Base-by-base conservation (phyloP, 2,888 invertebrate species). In the Notocelia uddmanniana region DNA sequence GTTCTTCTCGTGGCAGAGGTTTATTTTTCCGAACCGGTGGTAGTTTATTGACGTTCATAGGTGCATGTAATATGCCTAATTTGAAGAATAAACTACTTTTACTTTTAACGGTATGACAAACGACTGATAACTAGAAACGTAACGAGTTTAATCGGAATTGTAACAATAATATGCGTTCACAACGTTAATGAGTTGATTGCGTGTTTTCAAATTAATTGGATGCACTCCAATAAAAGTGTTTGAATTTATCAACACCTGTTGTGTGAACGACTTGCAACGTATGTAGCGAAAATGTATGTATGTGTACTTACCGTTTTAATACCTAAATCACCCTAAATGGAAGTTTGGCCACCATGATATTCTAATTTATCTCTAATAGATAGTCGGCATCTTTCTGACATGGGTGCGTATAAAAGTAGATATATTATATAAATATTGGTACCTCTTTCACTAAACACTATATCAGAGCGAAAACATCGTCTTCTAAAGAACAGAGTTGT, bases 171-270 rank as follows among this genome's bases (percentile, higher is more conserved):
- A 50, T 45, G 67, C 67, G 45, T 67, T 60, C 66, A 45, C 54
- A 18, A 54, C 41, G 26, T 54, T 67, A 66, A 66, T 59, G 64
- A 66, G 64, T 71, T 64, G 69, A 63, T 64, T 48, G 67, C 71
- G 55, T 72, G 67, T 55, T 66, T 60, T 45, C 45, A 66, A 54
- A 60, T 50, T 59, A 71, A 66, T 66, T 72, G 67, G 60, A 72
- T 62, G 55, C 71, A 67, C 67, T 60, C 67, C 67, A 67, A 67
- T 67, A 48, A 67, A 54, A 52, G 13, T 45, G 58, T 45, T 52
- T 45, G 23, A 63, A 69, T 50, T 50, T 19, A 67, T 71, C 57
- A 45, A 55, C 48, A 57, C 60, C 59, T 72, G 55, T 55, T 57
- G 66, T 23, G 45, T 45, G 66, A 55, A 23, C 23, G 55, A 41